These are phyloP conservation scores for Erebia epiphron DNA, from an alignment of 2,888 invertebrate species.

Conservation along the genomic window DNA sequence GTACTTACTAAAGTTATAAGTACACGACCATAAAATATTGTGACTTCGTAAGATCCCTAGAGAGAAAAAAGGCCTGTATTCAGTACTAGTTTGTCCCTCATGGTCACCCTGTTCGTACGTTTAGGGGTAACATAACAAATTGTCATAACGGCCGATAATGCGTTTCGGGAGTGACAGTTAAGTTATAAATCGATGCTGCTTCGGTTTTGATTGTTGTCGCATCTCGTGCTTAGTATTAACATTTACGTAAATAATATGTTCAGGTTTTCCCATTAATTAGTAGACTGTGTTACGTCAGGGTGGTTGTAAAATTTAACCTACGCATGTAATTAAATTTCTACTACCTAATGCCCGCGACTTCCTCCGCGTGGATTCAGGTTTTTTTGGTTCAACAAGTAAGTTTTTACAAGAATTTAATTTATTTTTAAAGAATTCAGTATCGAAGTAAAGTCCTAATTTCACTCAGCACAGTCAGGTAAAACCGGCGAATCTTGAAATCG, in stretches of 20 bases:
- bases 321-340: not conserved
- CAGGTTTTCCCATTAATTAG: constrained; percentile 39
- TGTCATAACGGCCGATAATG: constrained; percentile 62
- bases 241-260: constrained; percentile 43
- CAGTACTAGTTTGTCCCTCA: not conserved
- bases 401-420: too few relatives aligned
- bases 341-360: too few relatives aligned
- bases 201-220: constrained; percentile 44
- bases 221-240: constrained; percentile 36
- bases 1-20: too few relatives aligned
- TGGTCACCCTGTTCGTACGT: constrained; percentile 40
- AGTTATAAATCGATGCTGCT: constrained; percentile 46
- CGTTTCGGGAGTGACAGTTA: constrained; percentile 52
- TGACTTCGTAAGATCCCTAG: too few relatives aligned
- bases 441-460: not conserved
- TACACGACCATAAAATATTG: too few relatives aligned
- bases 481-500: constrained; percentile 29
- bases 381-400: too few relatives aligned
- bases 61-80: too few relatives aligned
- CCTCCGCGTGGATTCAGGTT: too few relatives aligned
- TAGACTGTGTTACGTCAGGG: constrained; percentile 2
- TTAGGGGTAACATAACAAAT: constrained; percentile 57
- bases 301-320: not conserved
- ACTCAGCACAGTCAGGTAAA: not conserved
- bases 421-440: too few relatives aligned